Base-by-base conservation (phyloP, 2,888 invertebrate genomes). In the Lepidonotus clava region DNA sequence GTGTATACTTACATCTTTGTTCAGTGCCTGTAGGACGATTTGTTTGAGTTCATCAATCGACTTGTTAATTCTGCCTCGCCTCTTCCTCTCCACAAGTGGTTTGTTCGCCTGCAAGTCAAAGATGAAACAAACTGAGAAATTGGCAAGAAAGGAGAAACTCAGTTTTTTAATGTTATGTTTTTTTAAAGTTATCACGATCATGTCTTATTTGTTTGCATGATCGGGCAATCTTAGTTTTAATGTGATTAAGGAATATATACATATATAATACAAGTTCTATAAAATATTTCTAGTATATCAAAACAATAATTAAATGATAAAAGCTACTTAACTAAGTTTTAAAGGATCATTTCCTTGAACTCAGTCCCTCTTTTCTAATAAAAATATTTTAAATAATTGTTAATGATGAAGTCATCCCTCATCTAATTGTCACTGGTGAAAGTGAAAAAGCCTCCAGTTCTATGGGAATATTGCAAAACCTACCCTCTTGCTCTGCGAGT, bases 1-100 rank as follows among this genome's bases (percentile, higher is more conserved):
- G n/a, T n/a, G n/a, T n/a, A n/a, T 77, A 92, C 93, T 92, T 91
- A 93, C 93, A 91, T 93, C 92, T 91, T 92, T 92, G 86, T 92
- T 91, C 90, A 93, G 91, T 6, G 92, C 92, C 87, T 92, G 92
- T 8, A 92, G 88, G 1, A 93, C 92, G 41, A 92, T 86, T 6
- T 91, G 87, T 85, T 93, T 93, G 80, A 80, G 46, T 51, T 80
- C 80, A 2, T 80, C 80, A 32, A 80, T 80, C 1, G 80, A 80
- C 32, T 80, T 80, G 80, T 80, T 80, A 24, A 80, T 80, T 80
- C 80, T 18, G 1, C 41, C 80, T 28, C 80, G 41, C n/a, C 80
- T 41, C 51, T 80, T 80, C 51, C 80, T 80, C 46, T 80, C 80
- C 1, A 80, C 80, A 28, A 92, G 89, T 5, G 92, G 92, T 67